Conservation (phyloP, 2,113 vertebrate species). For the Saguinus imperator region DNA sequence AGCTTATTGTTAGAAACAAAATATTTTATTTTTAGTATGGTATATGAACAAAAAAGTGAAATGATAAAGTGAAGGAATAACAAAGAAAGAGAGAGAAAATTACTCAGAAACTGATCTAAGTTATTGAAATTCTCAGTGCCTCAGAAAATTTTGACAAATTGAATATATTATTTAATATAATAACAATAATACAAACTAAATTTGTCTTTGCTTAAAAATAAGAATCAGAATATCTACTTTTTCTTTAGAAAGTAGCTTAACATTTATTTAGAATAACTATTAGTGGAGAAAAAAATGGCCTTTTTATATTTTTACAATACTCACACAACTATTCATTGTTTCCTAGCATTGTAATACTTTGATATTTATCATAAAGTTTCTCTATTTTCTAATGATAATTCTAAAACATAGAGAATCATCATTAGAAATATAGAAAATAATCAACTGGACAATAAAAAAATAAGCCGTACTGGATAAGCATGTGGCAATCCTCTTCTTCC, state of each 20-base stretch:
- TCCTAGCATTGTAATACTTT: not conserved
- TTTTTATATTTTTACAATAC: not conserved
- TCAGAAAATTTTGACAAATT: not conserved
- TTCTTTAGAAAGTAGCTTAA: not conserved
- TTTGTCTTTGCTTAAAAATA: slow-evolving; percentile 33
- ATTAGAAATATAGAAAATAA: not conserved
- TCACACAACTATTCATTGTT: not conserved
- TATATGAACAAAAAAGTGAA: not conserved
- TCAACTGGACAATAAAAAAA: not conserved
- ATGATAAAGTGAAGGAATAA: not conserved
- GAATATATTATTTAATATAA: not conserved
- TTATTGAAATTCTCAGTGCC: not conserved
- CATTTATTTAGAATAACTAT: not conserved
- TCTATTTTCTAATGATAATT: slow-evolving; percentile 7
- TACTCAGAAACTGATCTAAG: not conserved
- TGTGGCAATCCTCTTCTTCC: not conserved
- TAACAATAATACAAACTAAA: not conserved
- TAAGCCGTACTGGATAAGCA: not conserved
- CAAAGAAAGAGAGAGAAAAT: not conserved
- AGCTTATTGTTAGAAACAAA: not conserved
- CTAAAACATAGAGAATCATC: not conserved
- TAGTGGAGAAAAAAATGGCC: not conserved
- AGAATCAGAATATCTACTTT: not conserved
- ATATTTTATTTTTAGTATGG: not conserved
- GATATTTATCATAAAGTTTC: not conserved